phyloP scores from a whole-genome alignment of 2,797 vertebrate species.

The Bovichtus diacanthus region DNA sequence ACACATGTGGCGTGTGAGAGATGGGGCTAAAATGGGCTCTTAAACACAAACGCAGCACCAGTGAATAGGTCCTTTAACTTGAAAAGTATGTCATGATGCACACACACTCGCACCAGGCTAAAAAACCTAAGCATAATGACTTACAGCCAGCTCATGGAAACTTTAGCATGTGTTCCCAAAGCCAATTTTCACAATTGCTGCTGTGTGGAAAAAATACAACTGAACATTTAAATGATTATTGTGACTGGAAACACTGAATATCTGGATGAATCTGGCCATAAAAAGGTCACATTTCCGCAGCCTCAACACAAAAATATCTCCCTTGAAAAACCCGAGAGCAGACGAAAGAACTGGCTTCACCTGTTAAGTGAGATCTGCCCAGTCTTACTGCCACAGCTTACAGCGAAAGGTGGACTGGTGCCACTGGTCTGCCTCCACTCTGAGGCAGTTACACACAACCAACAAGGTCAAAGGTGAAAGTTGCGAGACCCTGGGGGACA shows the following conservation, averaged over 20 bases:
- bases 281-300: neutral
- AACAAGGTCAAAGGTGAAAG: constrained; percentile 50
- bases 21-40: neutral
- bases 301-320: neutral
- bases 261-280: neutral
- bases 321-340: neutral
- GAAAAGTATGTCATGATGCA: neutral
- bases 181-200: neutral
- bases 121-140: no score
- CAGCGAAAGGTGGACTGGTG: constrained; percentile 18
- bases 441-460: constrained; percentile 19
- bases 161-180: no score
- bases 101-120: no score
- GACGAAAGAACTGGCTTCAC: neutral
- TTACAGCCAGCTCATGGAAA: no score
- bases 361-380: neutral
- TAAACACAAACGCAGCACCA: constrained; percentile 2
- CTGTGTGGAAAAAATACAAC: no score
- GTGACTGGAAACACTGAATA: neutral
- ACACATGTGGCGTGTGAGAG: constrained; percentile 5
- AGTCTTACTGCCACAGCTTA: neutral
- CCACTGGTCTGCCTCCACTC: constrained; percentile 47
- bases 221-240: neutral
- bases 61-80: neutral
- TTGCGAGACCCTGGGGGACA: neutral